Base-by-base conservation (phyloP, 2,113 vertebrate species). In the Beaufortia kweichowensis region DNA sequence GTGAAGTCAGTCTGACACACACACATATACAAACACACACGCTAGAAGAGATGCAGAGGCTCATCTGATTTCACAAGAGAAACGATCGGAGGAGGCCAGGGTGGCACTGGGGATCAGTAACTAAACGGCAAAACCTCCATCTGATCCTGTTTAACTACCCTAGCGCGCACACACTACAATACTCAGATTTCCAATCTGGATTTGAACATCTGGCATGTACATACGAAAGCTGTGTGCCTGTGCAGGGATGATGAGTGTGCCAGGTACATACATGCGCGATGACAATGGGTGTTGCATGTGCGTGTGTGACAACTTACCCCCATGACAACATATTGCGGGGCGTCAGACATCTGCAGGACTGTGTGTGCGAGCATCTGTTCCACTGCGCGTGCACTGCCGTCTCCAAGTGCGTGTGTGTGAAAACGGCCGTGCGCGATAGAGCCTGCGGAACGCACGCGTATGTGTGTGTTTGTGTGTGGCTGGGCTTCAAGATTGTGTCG, bases 401-500 rank as follows among this genome's bases (percentile, higher is more conserved):
- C 55, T 62, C 39, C 53, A 35, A 46, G 35, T 56, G 23, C 41
- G 76, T 63, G 62, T 68, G 76, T 76, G 81, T 53, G 81, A 56
- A 78, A 19, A 15, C 33, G 65, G n/a, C 64, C 67, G 74, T 39
- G 66, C 60, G 28, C 60, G 61, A 69, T 64, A 62, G 12, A 24
- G 65, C 43, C 24, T 24, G 35, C 12, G 6, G n/a, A 7, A n/a
- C 56, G 73, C 41, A 69, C 66, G 74, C 23, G 61, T 41, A 64
- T 14, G 67, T 84, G 78, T 67, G 85, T 75, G 74, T 76, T 43
- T 75, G 77, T 33, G 78, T 76, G 87, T 83, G 90, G 91, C 92
- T 90, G 82, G n/a, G 86, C 88, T 92, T 92, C 92, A 93, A 90
- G 88, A 92, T 92, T 91, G 90, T 92, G 90, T 92, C 91, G 85